These are phyloP conservation scores for Patella ulyssiponensis DNA, from an alignment of 2,888 invertebrate species.

Conservation along the genomic window DNA sequence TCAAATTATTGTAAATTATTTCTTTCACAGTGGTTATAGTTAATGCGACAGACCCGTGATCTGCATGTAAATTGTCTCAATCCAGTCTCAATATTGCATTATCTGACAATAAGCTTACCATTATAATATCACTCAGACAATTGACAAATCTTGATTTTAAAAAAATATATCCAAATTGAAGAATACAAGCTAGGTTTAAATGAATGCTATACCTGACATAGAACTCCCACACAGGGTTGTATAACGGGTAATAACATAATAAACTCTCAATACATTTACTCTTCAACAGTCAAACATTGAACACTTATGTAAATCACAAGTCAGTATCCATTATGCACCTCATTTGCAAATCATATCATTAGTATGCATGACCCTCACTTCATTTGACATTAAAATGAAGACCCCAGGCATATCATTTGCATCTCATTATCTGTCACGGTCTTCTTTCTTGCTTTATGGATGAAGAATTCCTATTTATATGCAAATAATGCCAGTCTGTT, in stretches of 20 bases:
- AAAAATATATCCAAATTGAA: background rate
- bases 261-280: background rate
- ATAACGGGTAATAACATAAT: slow-evolving; percentile 1
- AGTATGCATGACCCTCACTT: slow-evolving; percentile 29
- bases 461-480: background rate
- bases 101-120: too few relatives aligned
- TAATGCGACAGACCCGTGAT: too few relatives aligned
- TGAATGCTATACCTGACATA: slow-evolving; percentile 9
- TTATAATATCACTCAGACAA: too few relatives aligned
- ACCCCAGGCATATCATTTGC: slow-evolving; percentile 3
- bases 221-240: background rate
- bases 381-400: slow-evolving; percentile 13
- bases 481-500: background rate
- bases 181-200: background rate
- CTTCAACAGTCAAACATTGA: background rate
- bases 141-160: background rate
- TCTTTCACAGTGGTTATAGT: too few relatives aligned
- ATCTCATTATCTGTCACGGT: background rate
- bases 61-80: too few relatives aligned
- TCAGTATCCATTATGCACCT: slow-evolving; percentile 18
- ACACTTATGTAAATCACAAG: background rate
- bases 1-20: too few relatives aligned
- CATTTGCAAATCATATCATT: slow-evolving; percentile 37
- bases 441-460: background rate
- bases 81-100: too few relatives aligned